Base-by-base conservation (phyloP, 2,113 vertebrate genomes). In the Phrynosoma platyrhinos region DNA sequence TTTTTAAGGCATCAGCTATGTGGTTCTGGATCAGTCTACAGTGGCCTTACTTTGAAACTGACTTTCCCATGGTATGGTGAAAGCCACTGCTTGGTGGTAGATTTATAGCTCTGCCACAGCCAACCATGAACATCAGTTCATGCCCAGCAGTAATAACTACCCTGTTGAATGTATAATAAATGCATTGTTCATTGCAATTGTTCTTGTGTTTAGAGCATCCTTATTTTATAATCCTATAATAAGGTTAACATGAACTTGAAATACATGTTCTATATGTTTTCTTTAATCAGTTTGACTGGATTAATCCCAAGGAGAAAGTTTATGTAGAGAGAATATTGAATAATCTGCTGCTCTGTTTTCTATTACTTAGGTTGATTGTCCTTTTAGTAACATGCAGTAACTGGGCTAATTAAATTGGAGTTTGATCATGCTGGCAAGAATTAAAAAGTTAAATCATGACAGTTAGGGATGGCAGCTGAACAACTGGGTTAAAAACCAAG, bases 211-310 rank as follows among this genome's bases (percentile, higher is more conserved):
- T 21, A 77, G 36, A 66, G 58, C 14, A 30, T 66, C 25, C 7
- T 76, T 32, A n/a, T 52, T 86, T 47, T 47, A 40, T 62, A 21
- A 9, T 75, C 32, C 10, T 12, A 23, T 52, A 32, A 83, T 21
- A 53, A 18, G 47, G 82, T 82, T 83, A 83, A 69, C 14, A 71
- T 20, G 25, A 71, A 36, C n/a, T 58, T 75, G 40, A 84, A 84
- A 75, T 36, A 25, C n/a, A 42, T 85, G 13, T 76, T 68, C 14
- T 62, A 30, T 76, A 40, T 72, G 4, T 23, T 85, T 85, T 23
- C 27, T 77, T 55, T 32, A 36, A 20, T 53, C 47, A 75, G n/a
- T 2, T 42, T 84, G 1, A 74, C 3, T 30, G 53, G 53, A 84
- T 21, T 40, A 36, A 47, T 58, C 12, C 10, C 6, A 36, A 40